These are phyloP conservation scores for Drosophila miranda DNA, from an alignment of 1,140 invertebrate species.

Conservation along the genomic window DNA sequence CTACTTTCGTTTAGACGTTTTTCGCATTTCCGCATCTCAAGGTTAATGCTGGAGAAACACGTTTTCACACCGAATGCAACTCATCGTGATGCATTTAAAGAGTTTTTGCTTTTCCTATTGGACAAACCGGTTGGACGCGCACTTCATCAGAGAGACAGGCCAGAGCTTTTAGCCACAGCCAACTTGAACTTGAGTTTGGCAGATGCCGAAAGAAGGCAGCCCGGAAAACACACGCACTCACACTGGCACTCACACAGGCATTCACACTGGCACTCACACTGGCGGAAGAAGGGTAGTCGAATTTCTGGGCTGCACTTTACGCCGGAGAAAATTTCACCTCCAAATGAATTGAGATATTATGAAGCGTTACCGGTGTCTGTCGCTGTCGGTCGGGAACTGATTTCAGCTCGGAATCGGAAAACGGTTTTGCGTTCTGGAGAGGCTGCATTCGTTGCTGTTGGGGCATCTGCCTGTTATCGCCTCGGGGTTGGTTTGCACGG, in stretches of 20 bases:
- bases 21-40: neutral
- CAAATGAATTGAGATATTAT: neutral
- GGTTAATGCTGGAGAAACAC: neutral
- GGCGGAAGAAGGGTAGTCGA: neutral
- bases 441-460: conserved; percentile 16
- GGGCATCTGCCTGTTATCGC: conserved; percentile 58
- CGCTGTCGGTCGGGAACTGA: conserved; percentile 46
- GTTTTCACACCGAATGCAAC: conserved; percentile 8
- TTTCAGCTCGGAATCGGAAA: conserved; percentile 23
- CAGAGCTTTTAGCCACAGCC: neutral
- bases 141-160: neutral
- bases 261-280: conserved; percentile 4
- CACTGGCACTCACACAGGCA: too few relatives aligned
- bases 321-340: neutral
- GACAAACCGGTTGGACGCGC: conserved; percentile 23
- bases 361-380: conserved; percentile 15
- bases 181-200: conserved; percentile 11
- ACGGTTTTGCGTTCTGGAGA: conserved; percentile 11
- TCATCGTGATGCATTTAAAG: conserved; percentile 24
- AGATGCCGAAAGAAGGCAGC: neutral
- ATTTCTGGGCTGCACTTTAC: neutral
- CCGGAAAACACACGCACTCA: conserved; percentile 3
- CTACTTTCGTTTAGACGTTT: neutral
- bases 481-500: conserved; percentile 7
- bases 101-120: conserved; percentile 4